phyloP scores from a whole-genome alignment of 2,113 vertebrate genomes.

The Clarias macrocephalus region DNA sequence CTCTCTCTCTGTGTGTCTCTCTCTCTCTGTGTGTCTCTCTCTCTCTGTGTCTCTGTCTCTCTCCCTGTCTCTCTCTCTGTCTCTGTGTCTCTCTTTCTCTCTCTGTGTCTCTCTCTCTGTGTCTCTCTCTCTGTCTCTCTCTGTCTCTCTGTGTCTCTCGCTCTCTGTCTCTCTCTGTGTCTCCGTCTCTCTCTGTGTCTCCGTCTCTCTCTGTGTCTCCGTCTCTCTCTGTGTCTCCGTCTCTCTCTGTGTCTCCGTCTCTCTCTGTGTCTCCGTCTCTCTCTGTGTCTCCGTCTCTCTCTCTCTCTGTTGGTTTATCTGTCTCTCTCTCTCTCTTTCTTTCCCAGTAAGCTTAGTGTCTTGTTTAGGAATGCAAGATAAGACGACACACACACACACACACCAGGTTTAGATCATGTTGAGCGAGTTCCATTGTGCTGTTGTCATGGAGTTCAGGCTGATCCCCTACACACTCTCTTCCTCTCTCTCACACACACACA shows the following conservation, averaged over 20 bases:
- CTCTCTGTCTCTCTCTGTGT: background rate
- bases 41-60: no score
- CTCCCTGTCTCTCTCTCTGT: no score
- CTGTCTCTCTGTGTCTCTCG: background rate
- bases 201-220: background rate
- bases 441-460: no score
- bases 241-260: no score
- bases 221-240: background rate
- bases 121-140: slow-evolving; percentile 34
- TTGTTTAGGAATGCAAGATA: slow-evolving; percentile 58
- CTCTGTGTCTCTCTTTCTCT: background rate
- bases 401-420: slow-evolving; percentile 8
- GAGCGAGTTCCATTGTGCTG: slow-evolving; percentile 22
- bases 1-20: no score
- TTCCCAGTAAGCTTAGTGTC: slow-evolving; percentile 21
- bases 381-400: slow-evolving; percentile 29
- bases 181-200: background rate
- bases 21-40: no score
- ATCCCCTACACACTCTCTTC: no score
- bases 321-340: slow-evolving; percentile 2
- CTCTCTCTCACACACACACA: background rate
- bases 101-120: slow-evolving; percentile 21
- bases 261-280: background rate
- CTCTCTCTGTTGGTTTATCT: slow-evolving; percentile 51
- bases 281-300: no score